These are phyloP conservation scores for Botia kubotai DNA, from an alignment of 2,797 vertebrate genomes.

Conservation along the genomic window DNA sequence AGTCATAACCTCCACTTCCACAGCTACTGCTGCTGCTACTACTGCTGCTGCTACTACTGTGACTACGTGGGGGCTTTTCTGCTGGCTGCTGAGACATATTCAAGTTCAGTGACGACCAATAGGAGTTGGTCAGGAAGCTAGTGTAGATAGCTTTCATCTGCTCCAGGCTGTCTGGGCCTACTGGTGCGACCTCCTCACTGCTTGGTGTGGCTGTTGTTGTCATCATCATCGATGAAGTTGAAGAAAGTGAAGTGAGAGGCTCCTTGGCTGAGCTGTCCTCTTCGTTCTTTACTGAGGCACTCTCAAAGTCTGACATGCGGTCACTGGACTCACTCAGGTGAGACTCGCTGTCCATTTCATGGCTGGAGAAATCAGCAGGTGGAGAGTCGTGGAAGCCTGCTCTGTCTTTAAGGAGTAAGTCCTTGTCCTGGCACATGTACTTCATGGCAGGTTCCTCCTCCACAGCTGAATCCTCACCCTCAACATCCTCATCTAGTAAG, in stretches of 20 bases:
- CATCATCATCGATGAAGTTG: conserved; percentile 72
- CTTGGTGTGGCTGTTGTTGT: conserved; percentile 64
- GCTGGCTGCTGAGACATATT: conserved; percentile 88
- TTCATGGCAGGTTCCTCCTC: conserved; percentile 91
- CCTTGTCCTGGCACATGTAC: conserved; percentile 90
- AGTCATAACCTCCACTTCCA: conserved; percentile 94
- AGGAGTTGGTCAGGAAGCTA: conserved; percentile 97
- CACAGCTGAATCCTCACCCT: conserved; percentile 85
- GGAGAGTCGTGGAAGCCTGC: conserved; percentile 91
- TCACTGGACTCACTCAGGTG: conserved; percentile 97
- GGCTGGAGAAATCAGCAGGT: conserved; percentile 92
- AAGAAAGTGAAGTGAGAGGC: conserved; percentile 71
- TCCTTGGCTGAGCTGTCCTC: conserved; percentile 90
- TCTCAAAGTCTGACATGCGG: conserved; percentile 97
- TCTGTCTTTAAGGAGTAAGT: conserved; percentile 85
- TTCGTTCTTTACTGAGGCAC: conserved; percentile 92
- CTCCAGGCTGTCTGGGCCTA: conserved; percentile 92
- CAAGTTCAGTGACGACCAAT: conserved; percentile 96
- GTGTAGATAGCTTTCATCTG: conserved; percentile 99
- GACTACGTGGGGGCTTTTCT: conserved; percentile 88
- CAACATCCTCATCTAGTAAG: conserved; percentile 88
- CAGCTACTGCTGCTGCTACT: conserved; percentile 96
- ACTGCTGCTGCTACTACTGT: conserved; percentile 86
- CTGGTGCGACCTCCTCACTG: conserved; percentile 82
- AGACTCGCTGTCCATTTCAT: conserved; percentile 98